Evolutionary conservation across 2,797 vertebrate species (phyloP).

Genomic region (Pangasius mekongensis): DNA sequence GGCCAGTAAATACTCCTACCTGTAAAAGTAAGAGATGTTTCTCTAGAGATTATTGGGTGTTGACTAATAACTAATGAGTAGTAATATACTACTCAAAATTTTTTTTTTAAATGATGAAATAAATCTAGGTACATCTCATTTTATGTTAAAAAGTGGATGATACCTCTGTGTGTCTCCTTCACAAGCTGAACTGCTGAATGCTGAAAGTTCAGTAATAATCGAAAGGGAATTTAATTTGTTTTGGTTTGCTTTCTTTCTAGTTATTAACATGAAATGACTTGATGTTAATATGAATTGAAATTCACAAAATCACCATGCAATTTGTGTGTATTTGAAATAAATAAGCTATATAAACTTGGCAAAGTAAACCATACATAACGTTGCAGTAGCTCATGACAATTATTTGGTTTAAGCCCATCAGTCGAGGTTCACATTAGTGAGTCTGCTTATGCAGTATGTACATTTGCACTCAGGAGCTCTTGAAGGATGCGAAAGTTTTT

Average conservation of each 20-base stretch:
- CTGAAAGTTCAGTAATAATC: neutral
- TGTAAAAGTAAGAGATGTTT: neutral
- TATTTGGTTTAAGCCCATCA: neutral
- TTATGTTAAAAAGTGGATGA: neutral
- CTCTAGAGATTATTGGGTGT: neutral
- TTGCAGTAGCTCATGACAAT: neutral
- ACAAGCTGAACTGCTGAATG: neutral
- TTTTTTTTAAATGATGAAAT: neutral
- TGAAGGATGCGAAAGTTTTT: neutral
- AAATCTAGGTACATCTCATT: neutral
- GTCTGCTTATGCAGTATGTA: neutral
- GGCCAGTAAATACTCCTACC: neutral
- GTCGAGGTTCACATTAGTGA: neutral
- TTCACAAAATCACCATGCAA: neutral
- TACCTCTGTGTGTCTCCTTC: neutral
- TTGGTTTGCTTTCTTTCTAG: neutral
- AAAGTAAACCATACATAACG: neutral
- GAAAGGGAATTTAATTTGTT: neutral
- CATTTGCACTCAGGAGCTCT: neutral
- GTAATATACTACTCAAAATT: neutral
- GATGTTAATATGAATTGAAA: neutral
- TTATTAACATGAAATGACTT: neutral
- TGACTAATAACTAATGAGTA: neutral
- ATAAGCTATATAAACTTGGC: neutral
- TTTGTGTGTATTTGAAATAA: neutral